These are phyloP conservation scores for Suillia variegata DNA, from an alignment of 2,888 invertebrate genomes.

Conservation along the genomic window DNA sequence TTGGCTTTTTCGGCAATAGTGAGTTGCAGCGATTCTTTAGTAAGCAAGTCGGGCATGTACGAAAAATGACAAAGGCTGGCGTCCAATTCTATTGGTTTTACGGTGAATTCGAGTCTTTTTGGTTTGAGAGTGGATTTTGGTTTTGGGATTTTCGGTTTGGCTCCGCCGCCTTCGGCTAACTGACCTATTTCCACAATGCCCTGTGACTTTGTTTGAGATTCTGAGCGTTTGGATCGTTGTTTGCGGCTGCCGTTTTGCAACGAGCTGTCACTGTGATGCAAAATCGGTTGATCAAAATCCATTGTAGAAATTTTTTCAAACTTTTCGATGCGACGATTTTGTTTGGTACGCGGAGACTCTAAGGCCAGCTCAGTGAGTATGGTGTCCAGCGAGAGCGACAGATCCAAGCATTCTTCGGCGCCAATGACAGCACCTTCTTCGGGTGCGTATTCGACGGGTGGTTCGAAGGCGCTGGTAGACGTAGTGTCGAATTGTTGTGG, in stretches of 20 bases:
- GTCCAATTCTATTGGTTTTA: conserved; percentile 62
- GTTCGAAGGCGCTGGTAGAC: conserved; percentile 50
- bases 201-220: conserved; percentile 22
- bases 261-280: conserved; percentile 66
- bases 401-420: conserved; percentile 78
- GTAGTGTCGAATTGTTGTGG: conserved; percentile 44
- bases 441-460: conserved; percentile 55
- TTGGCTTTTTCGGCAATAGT: conserved; percentile 79
- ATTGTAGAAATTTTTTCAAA: conserved; percentile 75
- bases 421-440: conserved; percentile 64
- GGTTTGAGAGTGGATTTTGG: conserved; percentile 16
- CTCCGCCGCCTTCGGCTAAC: conserved; percentile 29
- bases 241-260: conserved; percentile 33
- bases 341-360: conserved; percentile 54
- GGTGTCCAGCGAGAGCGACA: conserved; percentile 66
- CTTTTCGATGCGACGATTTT: conserved; percentile 66
- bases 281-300: conserved; percentile 73
- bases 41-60: conserved; percentile 65
- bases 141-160: conserved; percentile 9
- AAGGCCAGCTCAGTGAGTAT: conserved; percentile 58
- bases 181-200: conserved; percentile 60
- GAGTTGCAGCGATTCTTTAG: conserved; percentile 70
- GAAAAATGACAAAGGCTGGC: conserved; percentile 59
- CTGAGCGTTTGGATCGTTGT: conserved; percentile 29
- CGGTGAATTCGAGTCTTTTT: conserved; percentile 39